Percentiles rank a stretch among this genome's conserved stretches.
Conservation (phyloP, 2,888 invertebrate species). For the Lissocephala sabroskyi region DNA sequence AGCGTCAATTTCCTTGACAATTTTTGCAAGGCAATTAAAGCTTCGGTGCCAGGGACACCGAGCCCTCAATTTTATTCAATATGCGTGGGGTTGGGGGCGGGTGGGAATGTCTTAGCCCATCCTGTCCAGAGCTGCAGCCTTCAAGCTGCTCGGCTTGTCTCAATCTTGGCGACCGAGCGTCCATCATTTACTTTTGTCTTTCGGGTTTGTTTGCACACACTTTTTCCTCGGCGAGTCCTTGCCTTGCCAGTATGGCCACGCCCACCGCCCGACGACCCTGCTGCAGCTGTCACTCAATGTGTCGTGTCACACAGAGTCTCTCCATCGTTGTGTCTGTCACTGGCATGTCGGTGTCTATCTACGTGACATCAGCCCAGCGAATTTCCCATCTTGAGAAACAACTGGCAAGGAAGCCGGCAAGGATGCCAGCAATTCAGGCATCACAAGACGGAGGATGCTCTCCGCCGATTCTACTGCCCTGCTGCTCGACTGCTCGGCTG, state of each 20-base stretch:
- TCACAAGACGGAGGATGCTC: slow-evolving; percentile 20
- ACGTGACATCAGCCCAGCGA: slow-evolving; percentile 65
- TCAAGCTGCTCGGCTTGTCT: too few relatives aligned
- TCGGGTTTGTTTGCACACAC: slow-evolving; percentile 64
- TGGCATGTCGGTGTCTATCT: slow-evolving; percentile 65
- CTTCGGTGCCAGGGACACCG: too few relatives aligned
- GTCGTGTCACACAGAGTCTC: slow-evolving; percentile 68
- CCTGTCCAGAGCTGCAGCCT: too few relatives aligned
- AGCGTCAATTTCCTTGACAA: too few relatives aligned
- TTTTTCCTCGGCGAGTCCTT: slow-evolving; percentile 54
- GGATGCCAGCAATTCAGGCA: slow-evolving; percentile 19
- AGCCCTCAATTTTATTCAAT: too few relatives aligned
- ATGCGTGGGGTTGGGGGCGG: too few relatives aligned
- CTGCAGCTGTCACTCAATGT: slow-evolving; percentile 68
- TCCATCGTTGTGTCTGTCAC: slow-evolving; percentile 69
- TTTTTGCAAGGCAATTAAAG: too few relatives aligned
- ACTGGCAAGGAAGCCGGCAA: slow-evolving; percentile 24
- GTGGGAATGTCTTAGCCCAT: too few relatives aligned
- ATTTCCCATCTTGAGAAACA: slow-evolving; percentile 43
- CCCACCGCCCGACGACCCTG: slow-evolving; percentile 17
- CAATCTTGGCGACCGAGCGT: slow-evolving; percentile 40
- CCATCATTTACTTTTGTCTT: slow-evolving; percentile 64
- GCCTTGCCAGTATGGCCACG: slow-evolving; percentile 24
- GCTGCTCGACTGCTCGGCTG: too few relatives aligned
- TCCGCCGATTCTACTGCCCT: slow-evolving; percentile 10